Evolutionary conservation across 1,140 invertebrate species (phyloP), one percentile per base, ranked within the genome.

Genomic region (Tribolium castaneum): DNA sequence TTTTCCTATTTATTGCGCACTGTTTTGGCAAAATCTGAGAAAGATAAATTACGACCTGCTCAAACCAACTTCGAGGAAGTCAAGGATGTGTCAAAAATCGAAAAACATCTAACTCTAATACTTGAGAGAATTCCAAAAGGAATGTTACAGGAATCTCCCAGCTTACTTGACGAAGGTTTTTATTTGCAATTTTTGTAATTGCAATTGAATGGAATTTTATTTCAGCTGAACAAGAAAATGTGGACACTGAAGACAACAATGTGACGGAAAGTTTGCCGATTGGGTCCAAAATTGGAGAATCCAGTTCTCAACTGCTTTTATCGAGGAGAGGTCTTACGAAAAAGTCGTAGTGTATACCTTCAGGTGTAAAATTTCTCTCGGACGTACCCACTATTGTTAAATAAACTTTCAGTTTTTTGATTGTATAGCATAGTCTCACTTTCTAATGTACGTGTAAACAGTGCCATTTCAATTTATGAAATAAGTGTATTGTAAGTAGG

Each of bases 21-120:
- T 1, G 80, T 85, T 2, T 82, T 91, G 59, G 87, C 89, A 2
- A 88, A 88, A 82, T 89, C 80, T 70, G 87, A 87, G 34, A 87
- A 87, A 78, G 88, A 90, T 81, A 85, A 86, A 76, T 77, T 87
- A 9, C 81, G 85, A 56, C 87, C 80, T 83, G 87, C 85, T 3
- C 86, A 87, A 3, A 85, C 86, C 6, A 86, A 86, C 19, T 85
- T 90, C 10, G 86, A 88, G 30, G 84, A 88, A 75, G 85, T 89
- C 0, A 85, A 87, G 19, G 89, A 91, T 86, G 87, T 88, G 0
- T 82, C 70, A 16, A 91, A 90, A 83, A 86, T 92, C 13, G 90
- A 91, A 81, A 92, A 91, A 84, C 90, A 90, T 80, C 86, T 92
- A n/a, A 84, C 84, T 3, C 83, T 88, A 10, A 86, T 91, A 50